Percentiles rank a stretch among this genome's conserved stretches.
phyloP scores from a whole-genome alignment of 2,888 invertebrate genomes.

The Dryocosmus kuriphilus region DNA sequence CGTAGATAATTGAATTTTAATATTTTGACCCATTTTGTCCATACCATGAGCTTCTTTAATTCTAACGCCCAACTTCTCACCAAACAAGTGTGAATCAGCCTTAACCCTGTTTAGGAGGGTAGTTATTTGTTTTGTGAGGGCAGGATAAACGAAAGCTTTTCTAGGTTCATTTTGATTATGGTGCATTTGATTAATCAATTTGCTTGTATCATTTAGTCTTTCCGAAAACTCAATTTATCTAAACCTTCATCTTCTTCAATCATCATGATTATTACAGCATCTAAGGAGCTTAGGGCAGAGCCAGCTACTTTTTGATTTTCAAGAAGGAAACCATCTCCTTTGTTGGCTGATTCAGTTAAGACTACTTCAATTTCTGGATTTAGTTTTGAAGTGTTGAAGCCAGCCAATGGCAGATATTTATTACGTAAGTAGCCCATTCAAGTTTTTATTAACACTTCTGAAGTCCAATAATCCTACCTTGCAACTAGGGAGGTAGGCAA shows the following conservation, averaged over 20 bases:
- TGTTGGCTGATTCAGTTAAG: too few relatives aligned
- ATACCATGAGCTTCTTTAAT: too few relatives aligned
- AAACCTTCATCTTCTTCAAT: background rate
- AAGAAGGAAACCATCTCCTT: background rate
- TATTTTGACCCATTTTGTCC: too few relatives aligned
- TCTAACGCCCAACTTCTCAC: conserved; percentile 30
- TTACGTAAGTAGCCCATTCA: conserved; percentile 29
- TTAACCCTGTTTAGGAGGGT: conserved; percentile 38
- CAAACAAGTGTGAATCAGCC: conserved; percentile 22
- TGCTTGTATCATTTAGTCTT: too few relatives aligned
- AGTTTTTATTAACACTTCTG: conserved; percentile 39
- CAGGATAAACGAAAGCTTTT: conserved; percentile 44
- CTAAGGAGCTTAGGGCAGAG: conserved; percentile 7
- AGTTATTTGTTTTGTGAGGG: conserved; percentile 43
- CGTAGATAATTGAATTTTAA: too few relatives aligned
- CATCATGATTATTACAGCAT: background rate
- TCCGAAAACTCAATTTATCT: too few relatives aligned
- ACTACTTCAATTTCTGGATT: too few relatives aligned
- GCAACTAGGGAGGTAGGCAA: conserved; percentile 39
- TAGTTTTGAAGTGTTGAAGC: too few relatives aligned
- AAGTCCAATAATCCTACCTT: conserved; percentile 41
- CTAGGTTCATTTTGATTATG: conserved; percentile 43
- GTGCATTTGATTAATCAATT: conserved; percentile 8
- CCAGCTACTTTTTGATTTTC: background rate
- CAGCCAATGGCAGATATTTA: too few relatives aligned